Conservation (phyloP, 2,797 vertebrate genomes). For the Scyliorhinus canicula region DNA sequence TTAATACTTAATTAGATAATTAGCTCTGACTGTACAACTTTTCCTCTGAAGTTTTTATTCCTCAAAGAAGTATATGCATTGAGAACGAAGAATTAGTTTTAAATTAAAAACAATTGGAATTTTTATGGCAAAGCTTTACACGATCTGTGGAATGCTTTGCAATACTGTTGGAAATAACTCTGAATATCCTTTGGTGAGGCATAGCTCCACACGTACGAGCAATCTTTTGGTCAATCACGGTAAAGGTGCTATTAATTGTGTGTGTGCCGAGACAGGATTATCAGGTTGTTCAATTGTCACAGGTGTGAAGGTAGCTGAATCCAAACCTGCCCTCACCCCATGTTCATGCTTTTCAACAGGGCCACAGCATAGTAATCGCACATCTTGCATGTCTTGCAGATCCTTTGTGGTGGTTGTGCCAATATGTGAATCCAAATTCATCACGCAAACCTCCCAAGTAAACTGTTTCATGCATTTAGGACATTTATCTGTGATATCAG, state of each 20-base stretch:
- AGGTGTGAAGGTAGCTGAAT: not conserved
- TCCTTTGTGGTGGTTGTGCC: not conserved
- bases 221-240: not conserved
- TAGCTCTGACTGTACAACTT: too few relatives aligned
- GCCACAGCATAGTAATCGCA: too few relatives aligned
- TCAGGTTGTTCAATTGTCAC: too few relatives aligned
- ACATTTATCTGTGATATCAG: not conserved
- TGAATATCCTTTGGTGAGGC: not conserved
- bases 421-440: not conserved
- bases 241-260: not conserved
- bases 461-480: not conserved
- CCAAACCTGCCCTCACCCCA: too few relatives aligned
- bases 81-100: too few relatives aligned
- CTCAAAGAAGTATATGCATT: too few relatives aligned
- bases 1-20: too few relatives aligned
- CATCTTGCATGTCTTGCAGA: not conserved
- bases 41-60: too few relatives aligned
- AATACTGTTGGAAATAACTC: not conserved
- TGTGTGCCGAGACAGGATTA: not conserved
- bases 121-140: not conserved
- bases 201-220: not conserved
- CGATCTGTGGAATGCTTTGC: too few relatives aligned
- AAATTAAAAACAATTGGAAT: too few relatives aligned
- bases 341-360: too few relatives aligned
- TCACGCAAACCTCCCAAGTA: not conserved